phyloP scores from a whole-genome alignment of 2,888 invertebrate genomes.

The Seira ritae region DNA sequence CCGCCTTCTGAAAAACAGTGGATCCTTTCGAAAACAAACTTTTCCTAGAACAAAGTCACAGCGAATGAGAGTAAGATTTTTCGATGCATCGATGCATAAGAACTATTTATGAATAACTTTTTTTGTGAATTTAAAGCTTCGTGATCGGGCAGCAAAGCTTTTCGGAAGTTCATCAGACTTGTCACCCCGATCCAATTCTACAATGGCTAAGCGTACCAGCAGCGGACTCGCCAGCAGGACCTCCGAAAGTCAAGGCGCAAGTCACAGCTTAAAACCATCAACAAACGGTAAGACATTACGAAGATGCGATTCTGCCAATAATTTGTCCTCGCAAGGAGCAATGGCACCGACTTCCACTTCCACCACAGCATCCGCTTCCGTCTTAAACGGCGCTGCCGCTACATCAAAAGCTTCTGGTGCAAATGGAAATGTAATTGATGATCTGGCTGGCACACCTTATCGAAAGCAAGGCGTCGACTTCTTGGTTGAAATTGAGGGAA shows the following conservation, averaged over 20 bases:
- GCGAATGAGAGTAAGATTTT: constrained; percentile 56
- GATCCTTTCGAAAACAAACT: constrained; percentile 47
- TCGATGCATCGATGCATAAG: neutral
- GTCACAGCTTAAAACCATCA: neutral
- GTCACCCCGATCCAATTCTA: constrained; percentile 23
- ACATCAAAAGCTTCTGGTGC: neutral
- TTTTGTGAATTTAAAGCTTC: constrained; percentile 14
- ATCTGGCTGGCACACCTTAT: constrained; percentile 23
- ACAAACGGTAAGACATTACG: constrained; percentile 29
- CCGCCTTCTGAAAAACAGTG: constrained; percentile 35
- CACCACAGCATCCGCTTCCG: neutral
- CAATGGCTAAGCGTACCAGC: constrained; percentile 18
- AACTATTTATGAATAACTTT: constrained; percentile 1
- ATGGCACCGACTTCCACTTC: constrained; percentile 1
- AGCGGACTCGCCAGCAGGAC: constrained; percentile 32
- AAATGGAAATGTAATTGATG: neutral
- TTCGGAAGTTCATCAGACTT: constrained; percentile 35
- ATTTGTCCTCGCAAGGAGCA: constrained; percentile 26
- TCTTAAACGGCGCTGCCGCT: neutral
- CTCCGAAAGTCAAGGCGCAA: neutral
- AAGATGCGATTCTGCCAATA: constrained; percentile 66
- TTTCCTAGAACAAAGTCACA: constrained; percentile 62
- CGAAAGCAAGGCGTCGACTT: constrained; percentile 86
- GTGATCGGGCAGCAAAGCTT: constrained; percentile 41
- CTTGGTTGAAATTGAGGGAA: constrained; percentile 89